Base-by-base conservation (phyloP, 2,888 invertebrate genomes). In the Parascotia fuliginaria region DNA sequence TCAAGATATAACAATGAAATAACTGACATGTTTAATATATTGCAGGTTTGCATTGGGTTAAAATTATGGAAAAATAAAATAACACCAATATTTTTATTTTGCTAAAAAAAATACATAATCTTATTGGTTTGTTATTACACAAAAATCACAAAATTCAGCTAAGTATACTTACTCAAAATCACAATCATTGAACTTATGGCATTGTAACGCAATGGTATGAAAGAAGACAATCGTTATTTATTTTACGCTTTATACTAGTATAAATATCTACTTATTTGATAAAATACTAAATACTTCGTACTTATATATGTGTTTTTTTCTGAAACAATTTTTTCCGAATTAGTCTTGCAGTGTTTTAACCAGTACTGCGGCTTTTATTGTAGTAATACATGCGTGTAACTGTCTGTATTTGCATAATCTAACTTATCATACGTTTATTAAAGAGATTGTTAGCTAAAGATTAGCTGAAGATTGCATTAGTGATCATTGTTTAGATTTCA, bases 381-480 rank as follows among this genome's bases (percentile, higher is more conserved):
- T 0, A 19, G 19, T 27, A 31, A 44, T 45, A 49, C 22, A 34
- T 40, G 7, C 5, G 19, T 13, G 14, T 52, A 29, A 22, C 41
- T 22, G 29, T 29, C 14, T 32, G 22, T n/a, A n/a, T 14, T 33
- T 12, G 37, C 41, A 29, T 34, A 59, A 59, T 59, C 48, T 43
- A 53, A 42, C 45, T 45, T 45, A 58, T 58, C 33, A 58, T 42
- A 40, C 31, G 19, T 54, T 58, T n/a, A 48, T 58, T 58, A 54
- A 4, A 12, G 13, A 58, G 31, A 58, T 54, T 38, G 44, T 48
- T 32, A 6, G 32, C 15, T 40, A 28, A 42, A 32, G 48, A 48
- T 48, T 32, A 6, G 32, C 15, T 40, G 22, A 42, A 32, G 48
- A 48, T 48, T 41, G 41, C 42, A 48, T 57, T 51, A 31, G 19